Conservation (phyloP, 2,888 invertebrate species). For the Brachynemurus nebulosus region DNA sequence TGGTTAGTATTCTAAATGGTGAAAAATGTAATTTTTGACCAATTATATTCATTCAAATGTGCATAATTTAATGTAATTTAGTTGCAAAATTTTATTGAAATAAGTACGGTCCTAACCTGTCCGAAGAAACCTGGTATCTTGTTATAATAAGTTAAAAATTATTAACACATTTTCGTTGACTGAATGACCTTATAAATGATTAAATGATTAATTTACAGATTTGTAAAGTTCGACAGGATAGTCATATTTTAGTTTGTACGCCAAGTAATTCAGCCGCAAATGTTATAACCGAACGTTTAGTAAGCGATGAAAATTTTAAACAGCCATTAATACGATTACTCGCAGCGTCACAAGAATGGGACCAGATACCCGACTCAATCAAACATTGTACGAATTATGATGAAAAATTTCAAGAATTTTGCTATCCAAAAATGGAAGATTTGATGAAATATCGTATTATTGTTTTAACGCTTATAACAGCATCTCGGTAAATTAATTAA, state of each 20-base stretch:
- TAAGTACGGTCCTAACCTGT: too few species aligned
- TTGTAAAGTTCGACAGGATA: background rate
- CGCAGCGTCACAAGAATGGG: slow-evolving; percentile 29
- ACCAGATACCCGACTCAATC: slow-evolving; percentile 11
- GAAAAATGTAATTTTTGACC: too few species aligned
- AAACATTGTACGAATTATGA: background rate
- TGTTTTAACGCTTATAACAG: background rate
- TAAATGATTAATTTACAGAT: background rate
- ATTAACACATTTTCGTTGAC: too few species aligned
- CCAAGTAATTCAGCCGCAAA: slow-evolving; percentile 62
- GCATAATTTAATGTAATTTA: too few species aligned
- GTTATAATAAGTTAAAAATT: too few species aligned
- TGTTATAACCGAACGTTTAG: slow-evolving; percentile 37
- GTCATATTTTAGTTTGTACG: slow-evolving; percentile 45
- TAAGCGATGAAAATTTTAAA: slow-evolving; percentile 20
- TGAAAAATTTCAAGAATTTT: slow-evolving; percentile 2
- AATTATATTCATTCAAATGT: too few species aligned
- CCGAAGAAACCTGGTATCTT: too few species aligned
- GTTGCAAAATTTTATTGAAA: too few species aligned
- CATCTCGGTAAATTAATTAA: background rate
- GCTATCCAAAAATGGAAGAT: background rate
- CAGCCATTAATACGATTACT: slow-evolving; percentile 34
- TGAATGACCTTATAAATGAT: background rate
- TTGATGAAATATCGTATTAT: background rate
- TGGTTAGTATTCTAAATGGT: too few species aligned